Percentiles rank a stretch among this genome's conserved stretches.
Conservation (phyloP, 1,140 invertebrate species). For the Anagrus nilaparvatae region DNA sequence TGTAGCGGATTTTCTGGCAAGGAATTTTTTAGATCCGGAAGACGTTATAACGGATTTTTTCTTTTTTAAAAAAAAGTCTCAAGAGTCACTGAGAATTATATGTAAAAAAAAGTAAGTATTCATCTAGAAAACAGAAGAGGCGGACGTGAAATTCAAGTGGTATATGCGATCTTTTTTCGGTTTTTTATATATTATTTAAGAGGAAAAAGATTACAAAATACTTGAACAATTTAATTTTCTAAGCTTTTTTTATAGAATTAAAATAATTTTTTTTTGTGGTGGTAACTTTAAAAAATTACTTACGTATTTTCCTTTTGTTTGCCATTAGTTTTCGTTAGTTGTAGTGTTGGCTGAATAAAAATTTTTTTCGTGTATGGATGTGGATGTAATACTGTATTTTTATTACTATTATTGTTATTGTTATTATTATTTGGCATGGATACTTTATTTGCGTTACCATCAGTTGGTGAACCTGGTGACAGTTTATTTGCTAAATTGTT, state of each 20-base stretch:
- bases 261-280: no score
- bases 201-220: not conserved
- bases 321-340: slow-evolving; percentile 29
- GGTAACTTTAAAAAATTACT: slow-evolving; percentile 26
- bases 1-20: slow-evolving; percentile 1
- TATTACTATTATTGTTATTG: slow-evolving; percentile 46
- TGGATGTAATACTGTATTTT: slow-evolving; percentile 32
- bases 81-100: slow-evolving; percentile 9
- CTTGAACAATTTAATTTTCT: no score
- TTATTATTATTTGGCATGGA: slow-evolving; percentile 48
- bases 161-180: not conserved
- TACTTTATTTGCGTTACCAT: slow-evolving; percentile 41
- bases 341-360: slow-evolving; percentile 15
- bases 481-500: slow-evolving; percentile 71
- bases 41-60: not conserved
- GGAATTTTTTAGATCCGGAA: slow-evolving; percentile 1
- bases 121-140: slow-evolving; percentile 3
- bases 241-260: no score
- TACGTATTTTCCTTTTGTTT: slow-evolving; percentile 41
- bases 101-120: slow-evolving; percentile 10
- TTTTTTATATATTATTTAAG: not conserved
- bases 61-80: no score
- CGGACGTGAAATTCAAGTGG: slow-evolving; percentile 2
- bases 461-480: slow-evolving; percentile 54
- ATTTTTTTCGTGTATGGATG: slow-evolving; percentile 38